Percentiles rank a stretch among this genome's conserved stretches.
Conservation (phyloP, 2,888 invertebrate species). For the Habrosyne pyritoides region DNA sequence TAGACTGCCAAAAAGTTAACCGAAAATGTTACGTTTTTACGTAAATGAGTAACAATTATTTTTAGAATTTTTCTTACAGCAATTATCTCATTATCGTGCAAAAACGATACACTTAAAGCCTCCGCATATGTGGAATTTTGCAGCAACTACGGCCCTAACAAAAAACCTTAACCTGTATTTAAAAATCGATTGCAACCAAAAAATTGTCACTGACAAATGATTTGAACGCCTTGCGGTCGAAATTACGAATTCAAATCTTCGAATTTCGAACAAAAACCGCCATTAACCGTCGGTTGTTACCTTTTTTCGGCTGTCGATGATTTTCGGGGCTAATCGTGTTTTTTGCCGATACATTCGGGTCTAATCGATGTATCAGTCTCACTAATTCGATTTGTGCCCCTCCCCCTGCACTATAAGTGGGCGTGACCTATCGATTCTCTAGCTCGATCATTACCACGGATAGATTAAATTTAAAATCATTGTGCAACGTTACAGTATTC, state of each 20-base stretch:
- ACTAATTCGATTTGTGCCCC: constrained; percentile 81
- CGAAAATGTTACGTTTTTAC: constrained; percentile 21
- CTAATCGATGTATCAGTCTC: constrained; percentile 79
- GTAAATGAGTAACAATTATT: constrained; percentile 35
- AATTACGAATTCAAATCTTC: constrained; percentile 83
- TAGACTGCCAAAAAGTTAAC: constrained; percentile 14
- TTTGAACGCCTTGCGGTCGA: constrained; percentile 81
- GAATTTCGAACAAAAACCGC: constrained; percentile 80
- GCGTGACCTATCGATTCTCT: constrained; percentile 76
- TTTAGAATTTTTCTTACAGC: constrained; percentile 29
- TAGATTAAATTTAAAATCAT: constrained; percentile 31
- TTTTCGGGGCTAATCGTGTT: constrained; percentile 80
- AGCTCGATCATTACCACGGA: constrained; percentile 57
- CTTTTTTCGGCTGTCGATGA: constrained; percentile 80
- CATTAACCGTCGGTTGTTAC: constrained; percentile 78
- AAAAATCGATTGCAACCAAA: constrained; percentile 83
- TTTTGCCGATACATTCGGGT: constrained; percentile 74
- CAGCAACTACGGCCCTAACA: constrained; percentile 33
- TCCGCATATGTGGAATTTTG: constrained; percentile 47
- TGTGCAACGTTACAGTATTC: not conserved
- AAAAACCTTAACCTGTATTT: constrained; percentile 78
- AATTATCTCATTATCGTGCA: constrained; percentile 53
- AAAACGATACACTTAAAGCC: constrained; percentile 33
- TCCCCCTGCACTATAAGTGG: constrained; percentile 71
- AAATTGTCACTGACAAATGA: constrained; percentile 84